A percentile compares a stretch with the other conserved stretches of the same genome.
phyloP scores from a whole-genome alignment of 2,113 vertebrate genomes.

The Eurypyga helias region DNA sequence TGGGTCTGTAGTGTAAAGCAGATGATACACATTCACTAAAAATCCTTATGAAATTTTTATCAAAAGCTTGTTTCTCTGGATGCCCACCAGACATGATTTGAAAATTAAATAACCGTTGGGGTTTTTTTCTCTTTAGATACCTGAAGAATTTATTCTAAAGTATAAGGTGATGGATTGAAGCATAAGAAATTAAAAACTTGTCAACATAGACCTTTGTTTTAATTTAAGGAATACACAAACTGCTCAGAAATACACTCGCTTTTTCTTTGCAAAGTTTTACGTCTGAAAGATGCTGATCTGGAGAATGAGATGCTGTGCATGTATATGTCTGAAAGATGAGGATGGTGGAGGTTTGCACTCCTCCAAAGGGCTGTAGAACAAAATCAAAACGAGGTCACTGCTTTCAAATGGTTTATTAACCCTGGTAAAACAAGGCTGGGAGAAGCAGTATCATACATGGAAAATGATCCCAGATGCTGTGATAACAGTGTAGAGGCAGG shows the following conservation, averaged over 20 bases:
- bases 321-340: background rate
- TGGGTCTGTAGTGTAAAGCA: background rate
- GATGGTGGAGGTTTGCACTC: background rate
- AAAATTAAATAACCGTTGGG: background rate
- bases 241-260: background rate
- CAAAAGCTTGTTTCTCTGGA: background rate
- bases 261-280: background rate
- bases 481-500: background rate
- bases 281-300: background rate
- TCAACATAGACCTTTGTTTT: background rate
- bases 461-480: background rate
- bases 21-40: background rate
- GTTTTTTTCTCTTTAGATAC: background rate
- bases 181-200: background rate
- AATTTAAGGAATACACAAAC: background rate
- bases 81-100: background rate
- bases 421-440: background rate
- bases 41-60: background rate
- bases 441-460: background rate
- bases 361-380: background rate
- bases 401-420: background rate
- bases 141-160: background rate
- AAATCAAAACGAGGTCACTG: background rate
- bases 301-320: background rate
- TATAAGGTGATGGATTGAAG: background rate